Percentiles rank a stretch among this genome's conserved stretches.
Evolutionary conservation across 2,797 vertebrate species (phyloP).

Genomic region (Phalloptychus januarius): DNA sequence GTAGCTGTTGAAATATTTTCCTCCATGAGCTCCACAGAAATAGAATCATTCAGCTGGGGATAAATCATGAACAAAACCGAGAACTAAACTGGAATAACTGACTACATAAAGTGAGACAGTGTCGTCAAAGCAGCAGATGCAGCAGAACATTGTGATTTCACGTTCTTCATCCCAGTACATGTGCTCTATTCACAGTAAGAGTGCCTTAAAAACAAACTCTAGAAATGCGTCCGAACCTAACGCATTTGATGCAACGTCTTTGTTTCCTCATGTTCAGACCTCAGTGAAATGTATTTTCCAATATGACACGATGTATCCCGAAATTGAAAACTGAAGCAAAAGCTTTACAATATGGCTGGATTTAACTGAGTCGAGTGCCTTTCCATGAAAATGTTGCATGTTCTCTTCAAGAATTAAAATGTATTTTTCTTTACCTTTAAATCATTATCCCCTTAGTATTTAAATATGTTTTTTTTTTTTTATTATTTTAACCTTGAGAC

Average conservation of each 20-base stretch:
- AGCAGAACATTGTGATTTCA: background rate
- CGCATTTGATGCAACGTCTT: background rate
- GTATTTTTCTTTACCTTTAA: background rate
- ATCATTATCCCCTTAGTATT: background rate
- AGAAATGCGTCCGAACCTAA: background rate
- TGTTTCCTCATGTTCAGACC: background rate
- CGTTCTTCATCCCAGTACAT: background rate
- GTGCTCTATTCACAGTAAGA: background rate
- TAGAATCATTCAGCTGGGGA: background rate
- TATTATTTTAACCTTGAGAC: background rate
- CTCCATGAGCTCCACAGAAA: background rate
- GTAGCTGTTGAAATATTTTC: background rate
- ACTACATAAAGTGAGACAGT: background rate
- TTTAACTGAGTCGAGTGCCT: too few species aligned
- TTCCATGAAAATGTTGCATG: background rate
- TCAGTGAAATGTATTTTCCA: background rate
- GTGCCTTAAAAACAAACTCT: background rate
- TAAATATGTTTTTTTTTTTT: background rate
- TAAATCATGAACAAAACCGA: background rate
- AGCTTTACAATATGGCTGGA: background rate
- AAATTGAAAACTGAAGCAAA: background rate
- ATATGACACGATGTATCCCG: background rate
- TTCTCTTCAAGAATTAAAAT: background rate
- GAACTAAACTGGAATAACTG: background rate
- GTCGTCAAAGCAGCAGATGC: background rate